A percentile compares a stretch with the other conserved stretches of the same genome.
Conservation (phyloP, 2,888 invertebrate species). For the Hypselothyrea guttata region DNA sequence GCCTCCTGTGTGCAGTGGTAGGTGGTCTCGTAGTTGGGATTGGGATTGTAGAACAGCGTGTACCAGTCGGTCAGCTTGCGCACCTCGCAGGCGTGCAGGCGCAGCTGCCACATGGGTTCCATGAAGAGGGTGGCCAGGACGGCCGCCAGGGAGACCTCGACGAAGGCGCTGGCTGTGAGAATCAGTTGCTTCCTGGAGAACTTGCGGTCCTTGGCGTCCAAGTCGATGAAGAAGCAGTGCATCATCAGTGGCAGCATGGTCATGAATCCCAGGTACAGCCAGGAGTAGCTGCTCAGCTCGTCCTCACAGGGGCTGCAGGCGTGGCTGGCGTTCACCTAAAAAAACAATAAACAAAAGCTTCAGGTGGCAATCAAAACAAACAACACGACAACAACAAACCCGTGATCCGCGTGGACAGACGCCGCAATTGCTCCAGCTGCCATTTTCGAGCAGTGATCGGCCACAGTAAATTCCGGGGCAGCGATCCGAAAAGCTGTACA, state of each 20-base stretch:
- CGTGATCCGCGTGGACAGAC: slow-evolving; percentile 93
- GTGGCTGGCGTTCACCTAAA: slow-evolving; percentile 83
- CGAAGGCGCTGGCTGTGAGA: slow-evolving; percentile 91
- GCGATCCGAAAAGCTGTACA: slow-evolving; percentile 62
- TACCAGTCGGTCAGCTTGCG: slow-evolving; percentile 97
- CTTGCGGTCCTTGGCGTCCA: slow-evolving; percentile 89
- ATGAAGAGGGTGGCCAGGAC: slow-evolving; percentile 90
- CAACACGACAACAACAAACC: slow-evolving; percentile 79
- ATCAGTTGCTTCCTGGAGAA: slow-evolving; percentile 89
- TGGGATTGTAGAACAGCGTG: slow-evolving; percentile 96
- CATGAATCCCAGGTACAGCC: slow-evolving; percentile 97
- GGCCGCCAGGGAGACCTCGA: slow-evolving; percentile 91
- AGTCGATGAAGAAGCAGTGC: slow-evolving; percentile 96
- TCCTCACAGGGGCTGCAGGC: slow-evolving; percentile 90
- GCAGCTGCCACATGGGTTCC: slow-evolving; percentile 90
- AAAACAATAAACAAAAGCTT: slow-evolving; percentile 1
- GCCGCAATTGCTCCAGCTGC: slow-evolving; percentile 91
- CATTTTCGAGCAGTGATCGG: slow-evolving; percentile 86
- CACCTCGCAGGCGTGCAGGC: slow-evolving; percentile 90
- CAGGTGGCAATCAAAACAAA: slow-evolving; percentile 11
- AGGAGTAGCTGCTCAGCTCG: slow-evolving; percentile 92
- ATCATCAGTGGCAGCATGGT: slow-evolving; percentile 92
- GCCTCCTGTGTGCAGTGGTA: slow-evolving; percentile 96
- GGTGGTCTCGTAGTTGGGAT: slow-evolving; percentile 90
- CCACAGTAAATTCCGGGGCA: slow-evolving; percentile 82